A percentile compares a stretch with the other conserved stretches of the same genome.
Evolutionary conservation across 2,113 vertebrate species (phyloP).

Genomic region (Rhinopomastus cyanomelas): DNA sequence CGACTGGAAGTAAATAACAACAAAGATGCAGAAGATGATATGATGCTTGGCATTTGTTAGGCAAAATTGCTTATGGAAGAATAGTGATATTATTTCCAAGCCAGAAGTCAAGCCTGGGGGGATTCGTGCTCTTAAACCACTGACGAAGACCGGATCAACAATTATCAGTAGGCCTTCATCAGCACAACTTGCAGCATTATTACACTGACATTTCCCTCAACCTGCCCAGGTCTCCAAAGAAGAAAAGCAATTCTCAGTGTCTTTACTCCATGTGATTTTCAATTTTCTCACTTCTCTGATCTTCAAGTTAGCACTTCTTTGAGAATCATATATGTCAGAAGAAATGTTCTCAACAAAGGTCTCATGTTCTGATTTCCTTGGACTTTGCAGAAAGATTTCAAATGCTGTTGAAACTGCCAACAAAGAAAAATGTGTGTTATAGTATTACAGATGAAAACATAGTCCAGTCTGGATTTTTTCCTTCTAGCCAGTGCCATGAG

Average conservation of each 20-base stretch:
- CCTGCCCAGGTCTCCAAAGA: neutral
- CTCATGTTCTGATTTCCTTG: conserved; percentile 78
- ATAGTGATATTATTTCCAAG: neutral
- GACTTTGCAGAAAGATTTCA: conserved; percentile 61
- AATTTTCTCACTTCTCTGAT: conserved; percentile 45
- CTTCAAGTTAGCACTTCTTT: conserved; percentile 60
- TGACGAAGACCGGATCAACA: neutral
- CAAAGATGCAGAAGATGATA: neutral
- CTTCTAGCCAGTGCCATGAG: conserved; percentile 38
- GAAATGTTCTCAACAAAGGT: conserved; percentile 62
- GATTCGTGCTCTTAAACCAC: neutral
- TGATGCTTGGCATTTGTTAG: neutral
- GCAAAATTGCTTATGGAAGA: neutral
- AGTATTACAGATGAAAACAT: conserved; percentile 71
- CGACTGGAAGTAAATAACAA: conserved; percentile 11
- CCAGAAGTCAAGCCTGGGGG: neutral
- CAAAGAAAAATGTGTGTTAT: conserved; percentile 60
- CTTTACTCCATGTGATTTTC: conserved; percentile 42
- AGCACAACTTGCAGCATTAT: neutral
- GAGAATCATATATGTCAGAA: conserved; percentile 65
- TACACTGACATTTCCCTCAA: conserved; percentile 40
- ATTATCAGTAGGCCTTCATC: neutral
- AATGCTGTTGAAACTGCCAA: conserved; percentile 55
- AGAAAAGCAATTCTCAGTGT: neutral
- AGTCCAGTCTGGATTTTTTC: conserved; percentile 56